These are phyloP conservation scores for Petrocephalus zakoni DNA, from an alignment of 2,113 vertebrate species.

Conservation along the genomic window DNA sequence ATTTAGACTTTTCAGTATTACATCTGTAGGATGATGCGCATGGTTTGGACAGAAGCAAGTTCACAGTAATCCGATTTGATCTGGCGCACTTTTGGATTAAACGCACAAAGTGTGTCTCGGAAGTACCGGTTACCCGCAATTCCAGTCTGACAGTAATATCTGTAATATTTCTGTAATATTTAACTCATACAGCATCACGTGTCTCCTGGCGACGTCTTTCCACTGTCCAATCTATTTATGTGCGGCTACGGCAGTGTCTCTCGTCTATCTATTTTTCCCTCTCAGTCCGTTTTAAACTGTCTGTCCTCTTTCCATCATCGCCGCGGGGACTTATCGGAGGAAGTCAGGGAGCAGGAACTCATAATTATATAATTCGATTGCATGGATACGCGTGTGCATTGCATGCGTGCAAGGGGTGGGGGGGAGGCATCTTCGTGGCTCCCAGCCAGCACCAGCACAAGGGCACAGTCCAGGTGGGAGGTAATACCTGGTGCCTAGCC, in stretches of 20 bases:
- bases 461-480: constrained; percentile 21
- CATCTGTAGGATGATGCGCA: background rate
- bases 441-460: constrained; percentile 13
- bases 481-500: constrained; percentile 21
- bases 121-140: background rate
- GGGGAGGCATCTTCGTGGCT: constrained; percentile 14
- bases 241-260: background rate
- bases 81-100: background rate
- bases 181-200: background rate
- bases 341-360: constrained; percentile 15
- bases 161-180: background rate
- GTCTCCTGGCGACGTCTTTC: constrained; percentile 10
- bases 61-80: background rate
- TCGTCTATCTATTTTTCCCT: constrained; percentile 18
- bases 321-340: constrained; percentile 36
- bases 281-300: constrained; percentile 36
- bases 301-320: constrained; percentile 42
- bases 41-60: background rate
- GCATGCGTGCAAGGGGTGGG: background rate
- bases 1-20: background rate
- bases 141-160: background rate
- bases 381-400: constrained; percentile 8
- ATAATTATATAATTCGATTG: constrained; percentile 11
- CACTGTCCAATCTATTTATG: constrained; percentile 3
- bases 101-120: background rate